These are phyloP conservation scores for Pyxicephalus adspersus DNA, from an alignment of 2,113 vertebrate species.

Conservation along the genomic window DNA sequence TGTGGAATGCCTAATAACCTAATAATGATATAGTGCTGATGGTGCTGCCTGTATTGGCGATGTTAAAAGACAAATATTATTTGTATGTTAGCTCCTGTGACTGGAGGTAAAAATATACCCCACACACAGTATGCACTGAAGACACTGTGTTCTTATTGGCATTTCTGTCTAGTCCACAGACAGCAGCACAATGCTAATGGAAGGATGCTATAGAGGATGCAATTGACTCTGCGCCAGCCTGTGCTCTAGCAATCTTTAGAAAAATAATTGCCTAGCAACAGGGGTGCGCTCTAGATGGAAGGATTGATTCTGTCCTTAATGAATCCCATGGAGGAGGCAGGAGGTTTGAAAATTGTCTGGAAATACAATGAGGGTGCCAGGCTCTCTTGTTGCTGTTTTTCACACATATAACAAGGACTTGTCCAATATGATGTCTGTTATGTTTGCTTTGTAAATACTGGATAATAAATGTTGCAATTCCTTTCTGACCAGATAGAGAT, in stretches of 20 bases:
- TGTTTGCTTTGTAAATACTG: background rate
- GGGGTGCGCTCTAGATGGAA: slow-evolving; percentile 33
- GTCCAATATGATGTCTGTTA: background rate
- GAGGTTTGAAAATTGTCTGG: slow-evolving; percentile 46
- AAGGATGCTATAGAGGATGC: slow-evolving; percentile 39
- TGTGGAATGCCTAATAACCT: background rate
- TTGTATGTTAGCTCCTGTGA: background rate
- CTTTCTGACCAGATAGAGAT: too few relatives aligned
- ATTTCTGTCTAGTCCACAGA: slow-evolving; percentile 22
- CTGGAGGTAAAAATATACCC: background rate
- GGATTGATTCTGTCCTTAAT: slow-evolving; percentile 52
- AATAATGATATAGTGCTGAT: background rate
- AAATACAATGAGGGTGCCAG: slow-evolving; percentile 45
- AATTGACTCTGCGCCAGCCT: slow-evolving; percentile 32
- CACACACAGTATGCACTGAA: background rate
- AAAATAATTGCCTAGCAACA: slow-evolving; percentile 57
- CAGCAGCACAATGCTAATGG: slow-evolving; percentile 46
- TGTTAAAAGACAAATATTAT: slow-evolving; percentile 2
- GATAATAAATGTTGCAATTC: background rate
- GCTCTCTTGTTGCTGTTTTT: slow-evolving; percentile 21
- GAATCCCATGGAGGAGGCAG: slow-evolving; percentile 49
- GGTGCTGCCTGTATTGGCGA: background rate
- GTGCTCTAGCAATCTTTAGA: slow-evolving; percentile 51
- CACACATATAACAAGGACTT: slow-evolving; percentile 27
- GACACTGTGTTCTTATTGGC: slow-evolving; percentile 5